phyloP scores from a whole-genome alignment of 2,888 invertebrate species.

The Oxytorus armatus region DNA sequence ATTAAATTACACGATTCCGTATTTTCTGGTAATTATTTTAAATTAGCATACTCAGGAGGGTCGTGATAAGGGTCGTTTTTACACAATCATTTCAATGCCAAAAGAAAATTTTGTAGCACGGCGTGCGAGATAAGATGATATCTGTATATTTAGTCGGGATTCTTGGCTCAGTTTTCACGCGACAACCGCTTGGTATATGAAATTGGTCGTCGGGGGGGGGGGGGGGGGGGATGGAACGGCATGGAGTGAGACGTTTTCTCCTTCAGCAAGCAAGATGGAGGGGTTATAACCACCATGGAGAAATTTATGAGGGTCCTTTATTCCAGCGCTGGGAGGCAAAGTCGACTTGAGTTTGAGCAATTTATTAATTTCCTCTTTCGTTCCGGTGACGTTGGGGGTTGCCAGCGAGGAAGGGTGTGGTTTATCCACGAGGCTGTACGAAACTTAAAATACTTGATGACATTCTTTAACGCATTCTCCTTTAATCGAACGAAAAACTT shows the following conservation, averaged over 20 bases:
- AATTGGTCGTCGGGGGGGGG: too few species aligned
- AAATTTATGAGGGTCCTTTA: constrained; percentile 82
- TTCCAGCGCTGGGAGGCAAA: constrained; percentile 77
- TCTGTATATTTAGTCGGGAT: constrained; percentile 22
- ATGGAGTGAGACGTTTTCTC: constrained; percentile 46
- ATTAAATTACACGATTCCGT: background rate
- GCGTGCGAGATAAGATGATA: background rate
- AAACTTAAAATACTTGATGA: constrained; percentile 35
- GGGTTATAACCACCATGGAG: constrained; percentile 68
- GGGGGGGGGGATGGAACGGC: background rate
- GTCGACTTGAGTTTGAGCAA: constrained; percentile 81
- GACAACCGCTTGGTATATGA: background rate
- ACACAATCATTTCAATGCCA: background rate
- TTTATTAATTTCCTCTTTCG: constrained; percentile 81
- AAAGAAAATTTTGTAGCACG: background rate
- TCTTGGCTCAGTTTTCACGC: constrained; percentile 29
- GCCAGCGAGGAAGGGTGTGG: constrained; percentile 1
- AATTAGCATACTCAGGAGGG: background rate
- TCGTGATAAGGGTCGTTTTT: background rate
- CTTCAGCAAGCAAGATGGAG: constrained; percentile 27
- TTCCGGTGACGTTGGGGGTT: constrained; percentile 69
- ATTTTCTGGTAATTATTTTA: too few species aligned
- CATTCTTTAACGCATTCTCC: background rate
- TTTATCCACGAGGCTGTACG: constrained; percentile 63
- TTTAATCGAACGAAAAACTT: background rate